Conservation (phyloP, 2,797 vertebrate genomes). For the Sebastes hopkinsi region DNA sequence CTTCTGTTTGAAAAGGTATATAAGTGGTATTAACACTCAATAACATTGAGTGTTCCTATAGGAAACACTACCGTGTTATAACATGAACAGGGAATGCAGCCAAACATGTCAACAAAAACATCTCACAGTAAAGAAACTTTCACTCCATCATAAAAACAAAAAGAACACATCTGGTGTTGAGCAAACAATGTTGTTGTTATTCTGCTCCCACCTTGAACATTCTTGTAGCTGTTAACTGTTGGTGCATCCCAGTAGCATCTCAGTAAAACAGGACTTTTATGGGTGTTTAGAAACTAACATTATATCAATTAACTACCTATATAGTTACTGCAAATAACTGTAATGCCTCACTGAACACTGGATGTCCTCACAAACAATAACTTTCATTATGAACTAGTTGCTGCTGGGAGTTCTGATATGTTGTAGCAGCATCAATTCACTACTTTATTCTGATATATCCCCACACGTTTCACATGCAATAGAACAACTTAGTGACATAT, state of each 20-base stretch:
- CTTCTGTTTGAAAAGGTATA: too few species aligned
- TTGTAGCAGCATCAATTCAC: background rate
- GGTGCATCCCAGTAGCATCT: background rate
- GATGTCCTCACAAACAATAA: background rate
- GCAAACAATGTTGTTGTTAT: background rate
- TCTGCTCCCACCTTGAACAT: background rate
- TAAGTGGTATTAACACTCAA: too few species aligned
- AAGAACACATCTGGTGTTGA: too few species aligned
- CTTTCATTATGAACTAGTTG: background rate
- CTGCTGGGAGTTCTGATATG: background rate
- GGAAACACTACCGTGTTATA: too few species aligned
- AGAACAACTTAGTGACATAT: background rate
- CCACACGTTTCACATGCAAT: background rate
- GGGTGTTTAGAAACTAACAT: background rate
- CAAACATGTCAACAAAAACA: too few species aligned
- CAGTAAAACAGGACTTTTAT: conserved; percentile 4
- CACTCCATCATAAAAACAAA: background rate
- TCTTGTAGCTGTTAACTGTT: background rate
- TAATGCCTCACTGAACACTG: too few species aligned
- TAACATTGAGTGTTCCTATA: too few species aligned
- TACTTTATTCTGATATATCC: background rate
- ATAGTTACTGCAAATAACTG: background rate
- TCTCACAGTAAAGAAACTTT: background rate
- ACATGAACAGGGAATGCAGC: too few species aligned
- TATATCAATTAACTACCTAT: background rate